Conservation (phyloP, 2,797 vertebrate species). For the Periophthalmus magnuspinnatus region DNA sequence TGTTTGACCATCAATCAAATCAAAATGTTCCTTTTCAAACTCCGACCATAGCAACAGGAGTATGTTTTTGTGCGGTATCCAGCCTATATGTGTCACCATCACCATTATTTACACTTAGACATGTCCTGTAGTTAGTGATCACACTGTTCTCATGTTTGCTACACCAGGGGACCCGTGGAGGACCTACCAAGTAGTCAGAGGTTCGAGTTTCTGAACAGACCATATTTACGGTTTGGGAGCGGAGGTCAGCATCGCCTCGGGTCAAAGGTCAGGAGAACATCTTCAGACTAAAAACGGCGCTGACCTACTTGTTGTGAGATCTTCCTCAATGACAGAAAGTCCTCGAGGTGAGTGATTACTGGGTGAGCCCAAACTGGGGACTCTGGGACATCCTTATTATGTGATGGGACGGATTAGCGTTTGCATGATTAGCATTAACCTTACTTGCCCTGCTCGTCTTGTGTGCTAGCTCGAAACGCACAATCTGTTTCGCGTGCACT, state of each 20-base stretch:
- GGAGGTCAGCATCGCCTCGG: background rate
- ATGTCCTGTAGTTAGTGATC: background rate
- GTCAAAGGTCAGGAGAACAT: constrained; percentile 22
- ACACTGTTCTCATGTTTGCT: background rate
- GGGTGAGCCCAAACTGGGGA: constrained; percentile 14
- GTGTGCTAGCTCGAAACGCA: background rate
- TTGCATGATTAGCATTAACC: background rate
- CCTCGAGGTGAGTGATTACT: constrained; percentile 7
- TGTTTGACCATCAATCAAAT: too few species aligned
- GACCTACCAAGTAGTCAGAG: background rate
- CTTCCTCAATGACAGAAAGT: constrained; percentile 22
- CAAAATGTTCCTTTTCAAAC: too few species aligned
- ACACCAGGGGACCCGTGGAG: background rate
- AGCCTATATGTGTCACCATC: background rate
- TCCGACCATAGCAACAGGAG: too few species aligned
- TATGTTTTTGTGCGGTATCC: too few species aligned
- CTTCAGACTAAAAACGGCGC: constrained; percentile 29
- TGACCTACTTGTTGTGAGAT: constrained; percentile 37
- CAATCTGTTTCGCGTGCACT: too few species aligned
- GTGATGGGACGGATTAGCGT: background rate
- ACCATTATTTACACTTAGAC: background rate
- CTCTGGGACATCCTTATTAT: constrained; percentile 1
- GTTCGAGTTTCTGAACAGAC: constrained; percentile 18
- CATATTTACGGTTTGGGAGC: constrained; percentile 17
- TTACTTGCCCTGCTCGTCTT: background rate